Conservation (phyloP, 2,797 vertebrate species). For the Trematomus bernacchii region DNA sequence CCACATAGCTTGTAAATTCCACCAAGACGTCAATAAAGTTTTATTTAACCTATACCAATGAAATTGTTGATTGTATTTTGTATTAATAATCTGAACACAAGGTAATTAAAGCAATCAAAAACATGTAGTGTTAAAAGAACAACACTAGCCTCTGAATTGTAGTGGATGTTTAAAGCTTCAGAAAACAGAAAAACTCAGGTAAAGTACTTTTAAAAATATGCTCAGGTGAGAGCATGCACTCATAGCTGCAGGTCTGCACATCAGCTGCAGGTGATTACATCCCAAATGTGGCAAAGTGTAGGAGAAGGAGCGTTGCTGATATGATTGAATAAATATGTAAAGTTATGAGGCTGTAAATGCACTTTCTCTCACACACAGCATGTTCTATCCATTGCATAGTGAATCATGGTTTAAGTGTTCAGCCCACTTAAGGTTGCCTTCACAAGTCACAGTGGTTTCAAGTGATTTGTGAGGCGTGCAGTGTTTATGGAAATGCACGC, state of each 20-base stretch:
- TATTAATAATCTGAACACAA: no score
- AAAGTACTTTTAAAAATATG: no score
- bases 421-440: conserved; percentile 84
- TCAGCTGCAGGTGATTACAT: conserved; percentile 61
- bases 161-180: no score
- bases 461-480: conserved; percentile 86
- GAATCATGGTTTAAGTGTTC: conserved; percentile 85
- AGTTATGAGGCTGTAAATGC: conserved; percentile 74
- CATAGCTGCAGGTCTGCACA: conserved; percentile 19
- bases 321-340: conserved; percentile 84
- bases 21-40: no score
- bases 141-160: no score
- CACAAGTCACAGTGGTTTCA: conserved; percentile 84
- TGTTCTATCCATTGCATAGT: conserved; percentile 76
- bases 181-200: no score
- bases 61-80: no score
- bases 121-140: no score
- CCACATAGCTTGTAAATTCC: no score
- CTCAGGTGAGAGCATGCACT: no score
- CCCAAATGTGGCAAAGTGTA: conserved; percentile 19
- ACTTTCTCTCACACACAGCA: conserved; percentile 67
- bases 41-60: no score
- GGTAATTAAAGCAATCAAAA: no score
- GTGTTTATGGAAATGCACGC: conserved; percentile 87
- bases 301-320: conserved; percentile 62